phyloP scores from a whole-genome alignment of 2,113 vertebrate genomes.

The Antigone vipio region DNA sequence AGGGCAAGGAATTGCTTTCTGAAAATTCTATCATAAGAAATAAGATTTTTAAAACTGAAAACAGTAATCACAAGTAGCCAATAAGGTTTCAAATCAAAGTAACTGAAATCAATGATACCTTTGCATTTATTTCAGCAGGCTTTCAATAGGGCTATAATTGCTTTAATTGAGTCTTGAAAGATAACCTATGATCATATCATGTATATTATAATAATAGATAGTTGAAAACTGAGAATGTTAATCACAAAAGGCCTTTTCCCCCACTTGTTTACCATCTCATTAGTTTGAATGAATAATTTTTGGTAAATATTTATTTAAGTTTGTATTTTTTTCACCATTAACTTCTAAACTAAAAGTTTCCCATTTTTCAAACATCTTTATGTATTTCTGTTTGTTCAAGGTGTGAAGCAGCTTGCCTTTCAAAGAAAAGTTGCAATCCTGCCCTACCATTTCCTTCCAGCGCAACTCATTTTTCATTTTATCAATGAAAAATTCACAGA shows the following conservation, averaged over 20 bases:
- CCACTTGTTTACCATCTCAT: not conserved
- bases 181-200: not conserved
- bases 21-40: not conserved
- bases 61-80: not conserved
- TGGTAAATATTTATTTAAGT: not conserved
- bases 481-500: not conserved
- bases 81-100: not conserved
- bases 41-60: not conserved
- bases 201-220: not conserved
- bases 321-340: not conserved
- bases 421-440: not conserved
- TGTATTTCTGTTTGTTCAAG: not conserved
- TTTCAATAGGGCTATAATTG: not conserved
- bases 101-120: not conserved
- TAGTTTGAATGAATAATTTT: not conserved
- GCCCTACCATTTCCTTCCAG: not conserved
- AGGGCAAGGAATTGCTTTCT: not conserved
- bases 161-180: slow-evolving; percentile 37
- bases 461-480: not conserved
- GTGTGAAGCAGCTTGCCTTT: not conserved
- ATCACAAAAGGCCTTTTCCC: not conserved
- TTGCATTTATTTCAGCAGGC: not conserved
- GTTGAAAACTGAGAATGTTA: not conserved
- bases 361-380: not conserved
- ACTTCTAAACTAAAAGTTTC: not conserved